Evolutionary conservation across 1,140 invertebrate genomes (phyloP).

Genomic region (Drosophila mauritiana): DNA sequence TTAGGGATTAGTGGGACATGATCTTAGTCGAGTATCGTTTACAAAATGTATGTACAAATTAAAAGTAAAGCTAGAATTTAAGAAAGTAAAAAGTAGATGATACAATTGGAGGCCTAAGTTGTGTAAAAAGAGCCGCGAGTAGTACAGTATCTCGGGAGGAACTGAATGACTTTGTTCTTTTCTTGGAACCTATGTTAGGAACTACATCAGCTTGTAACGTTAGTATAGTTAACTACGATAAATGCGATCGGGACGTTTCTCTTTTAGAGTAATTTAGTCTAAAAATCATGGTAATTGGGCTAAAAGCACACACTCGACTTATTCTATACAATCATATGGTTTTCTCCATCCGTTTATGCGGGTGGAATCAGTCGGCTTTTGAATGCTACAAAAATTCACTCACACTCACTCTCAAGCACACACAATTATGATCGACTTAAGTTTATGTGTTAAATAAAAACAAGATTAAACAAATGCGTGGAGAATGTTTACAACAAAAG

Average conservation of each 20-base stretch:
- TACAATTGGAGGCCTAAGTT: conserved; percentile 45
- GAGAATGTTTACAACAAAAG: conserved; percentile 67
- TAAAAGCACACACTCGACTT: conserved; percentile 27
- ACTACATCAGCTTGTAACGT: conserved; percentile 60
- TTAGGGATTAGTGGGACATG: conserved; percentile 45
- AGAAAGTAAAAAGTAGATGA: conserved; percentile 45
- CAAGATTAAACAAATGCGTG: conserved; percentile 64
- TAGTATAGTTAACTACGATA: conserved; percentile 56
- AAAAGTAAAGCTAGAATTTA: conserved; percentile 46
- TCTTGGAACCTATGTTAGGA: conserved; percentile 39
- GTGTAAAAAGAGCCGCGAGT: conserved; percentile 15
- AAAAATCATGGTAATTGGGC: conserved; percentile 30
- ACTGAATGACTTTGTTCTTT: conserved; percentile 35
- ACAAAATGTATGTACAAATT: conserved; percentile 57
- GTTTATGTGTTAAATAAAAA: conserved; percentile 63
- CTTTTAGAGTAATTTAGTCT: conserved; percentile 36
- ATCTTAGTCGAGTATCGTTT: conserved; percentile 50
- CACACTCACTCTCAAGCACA: conserved; percentile 30
- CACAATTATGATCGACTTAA: conserved; percentile 50
- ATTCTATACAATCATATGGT: conserved; percentile 41
- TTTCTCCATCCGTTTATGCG: conserved; percentile 9
- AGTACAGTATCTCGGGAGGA: conserved; percentile 5
- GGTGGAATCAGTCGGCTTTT: conserved; percentile 39
- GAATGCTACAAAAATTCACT: conserved; percentile 37
- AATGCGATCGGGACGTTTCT: conserved; percentile 43